Evolutionary conservation across 2,888 invertebrate species (phyloP), one percentile per base, ranked within the genome.

Genomic region (Drosophila koepferae): DNA sequence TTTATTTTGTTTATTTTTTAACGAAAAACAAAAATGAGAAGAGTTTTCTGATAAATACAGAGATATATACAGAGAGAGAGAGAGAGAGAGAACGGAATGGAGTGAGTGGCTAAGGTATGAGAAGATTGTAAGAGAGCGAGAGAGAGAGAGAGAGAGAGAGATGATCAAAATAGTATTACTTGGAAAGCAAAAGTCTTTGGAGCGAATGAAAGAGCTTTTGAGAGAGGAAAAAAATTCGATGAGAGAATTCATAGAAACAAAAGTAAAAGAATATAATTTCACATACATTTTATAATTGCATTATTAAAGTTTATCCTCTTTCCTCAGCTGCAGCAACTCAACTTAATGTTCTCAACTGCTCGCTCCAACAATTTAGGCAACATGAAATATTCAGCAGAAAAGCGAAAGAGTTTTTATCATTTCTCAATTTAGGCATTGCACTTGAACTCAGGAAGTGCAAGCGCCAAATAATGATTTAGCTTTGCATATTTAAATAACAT

Each of bases 361-460:
- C 20, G 20, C 28, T 28, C 0, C 62, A 60, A 8, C 66, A 86
- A 83, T 79, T 86, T 83, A 82, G 79, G 86, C 82, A 75, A 71
- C 80, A 88, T 90, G 82, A 90, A 88, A 90, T 86, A 90, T 90
- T 89, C 89, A 89, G 81, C 77, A 78, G 80, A 82, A 85, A 76
- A 79, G 77, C 62, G 46, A 5, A 51, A 44, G 20, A 20, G 23
- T 7, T 60, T 62, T 55, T 14, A 1, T 9, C 16, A 18, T 10
- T 43, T n/a, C 5, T 10, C 10, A 18, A 14, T 20, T 40, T 43
- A 2, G 9, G 31, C n/a, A n/a, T 16, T 38, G 44, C 6, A 31
- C n/a, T 38, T 38, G 53, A 44, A 28, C 20, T 41, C 51, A 62
- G 44, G 34, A 40, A 58, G 49, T 70, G 63, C 40, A 63, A 43